A percentile compares a stretch with the other conserved stretches of the same genome.
Conservation (phyloP, 2,113 vertebrate species). For the Oncorhynchus gorbuscha region DNA sequence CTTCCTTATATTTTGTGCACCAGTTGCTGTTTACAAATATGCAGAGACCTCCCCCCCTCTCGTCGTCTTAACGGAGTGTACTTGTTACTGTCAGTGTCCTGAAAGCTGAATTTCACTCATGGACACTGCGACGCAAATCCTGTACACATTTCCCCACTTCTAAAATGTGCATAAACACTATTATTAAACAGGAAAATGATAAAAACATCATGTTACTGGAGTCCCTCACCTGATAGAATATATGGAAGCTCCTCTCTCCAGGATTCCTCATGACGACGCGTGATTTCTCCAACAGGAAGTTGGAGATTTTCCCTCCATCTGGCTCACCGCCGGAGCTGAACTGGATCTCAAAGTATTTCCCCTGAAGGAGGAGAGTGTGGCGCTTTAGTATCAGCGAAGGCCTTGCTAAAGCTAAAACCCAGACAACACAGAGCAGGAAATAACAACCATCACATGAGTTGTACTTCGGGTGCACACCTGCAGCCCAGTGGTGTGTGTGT, state of each 20-base stretch:
- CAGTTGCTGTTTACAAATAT: too few species aligned
- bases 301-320: conserved; percentile 97
- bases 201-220: background rate
- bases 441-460: conserved; percentile 22
- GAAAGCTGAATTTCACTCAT: conserved; percentile 43
- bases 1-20: too few species aligned
- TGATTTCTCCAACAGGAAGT: conserved; percentile 97
- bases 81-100: conserved; percentile 1
- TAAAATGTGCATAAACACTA: background rate
- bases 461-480: conserved; percentile 19
- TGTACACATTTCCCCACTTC: conserved; percentile 7
- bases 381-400: conserved; percentile 26
- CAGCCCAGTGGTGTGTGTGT: conserved; percentile 10
- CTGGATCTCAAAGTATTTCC: conserved; percentile 99
- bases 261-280: conserved; percentile 96
- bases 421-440: conserved; percentile 14
- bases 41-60: too few species aligned
- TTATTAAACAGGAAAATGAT: background rate
- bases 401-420: conserved; percentile 36
- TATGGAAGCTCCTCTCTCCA: conserved; percentile 96
- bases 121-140: conserved; percentile 13
- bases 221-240: conserved; percentile 93
- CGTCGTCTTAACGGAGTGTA: background rate
- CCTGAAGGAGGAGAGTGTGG: conserved; percentile 78
- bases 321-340: conserved; percentile 98